Conservation (phyloP, 2,113 vertebrate species). For the Seriola dumerili region DNA sequence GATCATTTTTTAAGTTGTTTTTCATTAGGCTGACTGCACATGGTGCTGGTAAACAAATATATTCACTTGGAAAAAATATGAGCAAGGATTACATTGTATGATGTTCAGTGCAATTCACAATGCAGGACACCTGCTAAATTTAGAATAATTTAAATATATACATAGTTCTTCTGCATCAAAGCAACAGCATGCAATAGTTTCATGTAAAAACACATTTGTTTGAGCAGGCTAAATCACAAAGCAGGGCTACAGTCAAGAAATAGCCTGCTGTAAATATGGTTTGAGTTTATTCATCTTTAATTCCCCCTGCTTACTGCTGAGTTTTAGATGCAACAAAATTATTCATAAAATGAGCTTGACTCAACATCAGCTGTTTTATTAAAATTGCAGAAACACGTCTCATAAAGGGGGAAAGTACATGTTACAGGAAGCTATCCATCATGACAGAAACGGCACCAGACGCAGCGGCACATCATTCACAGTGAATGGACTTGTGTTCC, state of each 20-base stretch:
- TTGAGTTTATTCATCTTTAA: conserved; percentile 27
- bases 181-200: background rate
- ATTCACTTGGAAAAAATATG: background rate
- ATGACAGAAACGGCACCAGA: background rate
- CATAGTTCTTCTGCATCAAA: background rate
- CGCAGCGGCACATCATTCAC: conserved; percentile 4
- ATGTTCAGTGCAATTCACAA: background rate
- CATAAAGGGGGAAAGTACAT: background rate
- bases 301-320: background rate
- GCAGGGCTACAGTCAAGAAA: background rate
- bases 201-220: background rate
- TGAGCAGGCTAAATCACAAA: background rate
- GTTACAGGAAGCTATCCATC: conserved; percentile 1
- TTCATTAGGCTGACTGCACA: conserved; percentile 6
- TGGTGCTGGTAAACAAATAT: conserved; percentile 10
- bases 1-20: conserved; percentile 16
- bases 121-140: background rate
- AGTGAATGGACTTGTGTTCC: conserved; percentile 1
- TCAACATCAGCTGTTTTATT: conserved; percentile 25
- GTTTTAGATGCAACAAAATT: background rate
- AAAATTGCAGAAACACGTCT: conserved; percentile 16
- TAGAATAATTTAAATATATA: background rate
- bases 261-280: background rate
- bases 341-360: conserved; percentile 15
- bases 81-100: background rate